Conservation (phyloP, 2,113 vertebrate genomes). For the Papio anubis region DNA sequence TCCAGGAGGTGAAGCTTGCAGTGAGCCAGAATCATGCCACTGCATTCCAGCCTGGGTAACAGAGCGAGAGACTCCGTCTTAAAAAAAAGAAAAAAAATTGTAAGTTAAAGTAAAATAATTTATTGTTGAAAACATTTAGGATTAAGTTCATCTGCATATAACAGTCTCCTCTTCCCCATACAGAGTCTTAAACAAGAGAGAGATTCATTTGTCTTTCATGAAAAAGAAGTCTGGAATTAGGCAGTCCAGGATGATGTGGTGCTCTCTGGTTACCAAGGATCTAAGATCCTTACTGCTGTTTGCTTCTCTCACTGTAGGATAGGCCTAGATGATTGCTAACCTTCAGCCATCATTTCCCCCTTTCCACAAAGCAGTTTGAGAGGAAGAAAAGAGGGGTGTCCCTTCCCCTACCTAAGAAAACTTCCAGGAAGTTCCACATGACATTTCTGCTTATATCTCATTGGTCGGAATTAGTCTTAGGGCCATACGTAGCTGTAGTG, state of each 20-base stretch:
- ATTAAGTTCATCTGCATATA: slow-evolving; percentile 1
- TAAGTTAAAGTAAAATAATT: slow-evolving; percentile 34
- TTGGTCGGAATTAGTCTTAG: not conserved
- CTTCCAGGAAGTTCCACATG: not conserved
- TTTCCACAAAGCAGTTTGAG: not conserved
- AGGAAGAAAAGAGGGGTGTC: not conserved
- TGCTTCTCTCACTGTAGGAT: not conserved
- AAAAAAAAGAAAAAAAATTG: not conserved
- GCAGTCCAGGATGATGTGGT: not conserved
- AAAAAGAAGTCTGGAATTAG: not conserved
- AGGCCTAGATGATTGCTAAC: not conserved
- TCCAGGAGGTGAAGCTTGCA: not conserved
- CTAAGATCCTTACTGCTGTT: not conserved
- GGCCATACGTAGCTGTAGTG: not conserved
- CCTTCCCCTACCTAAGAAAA: not conserved
- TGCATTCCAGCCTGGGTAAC: not conserved
- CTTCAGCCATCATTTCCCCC: not conserved
- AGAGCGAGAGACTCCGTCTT: not conserved
- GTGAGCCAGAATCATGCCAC: not conserved
- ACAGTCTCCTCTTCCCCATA: too few relatives aligned
- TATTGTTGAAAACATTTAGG: not conserved
- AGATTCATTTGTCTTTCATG: not conserved
- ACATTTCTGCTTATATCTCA: not conserved
- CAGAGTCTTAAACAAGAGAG: not conserved
- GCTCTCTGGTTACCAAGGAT: not conserved